Conservation (phyloP, 30 jellyfish, hydroid and myxozoan genomes). For the Catostylus mosaicus region DNA sequence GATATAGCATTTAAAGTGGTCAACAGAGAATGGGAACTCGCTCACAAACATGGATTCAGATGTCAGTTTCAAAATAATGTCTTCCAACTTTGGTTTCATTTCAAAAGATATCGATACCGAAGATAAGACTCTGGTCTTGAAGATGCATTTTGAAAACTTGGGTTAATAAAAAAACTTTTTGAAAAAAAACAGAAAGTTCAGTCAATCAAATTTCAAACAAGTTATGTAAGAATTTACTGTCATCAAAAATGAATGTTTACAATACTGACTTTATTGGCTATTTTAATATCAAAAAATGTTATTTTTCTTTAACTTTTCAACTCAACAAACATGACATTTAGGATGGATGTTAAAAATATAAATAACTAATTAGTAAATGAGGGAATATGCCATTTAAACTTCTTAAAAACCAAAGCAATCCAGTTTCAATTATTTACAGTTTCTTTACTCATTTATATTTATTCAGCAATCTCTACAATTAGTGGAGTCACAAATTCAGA, state of each 20-base stretch:
- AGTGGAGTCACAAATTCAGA: constrained; percentile 97
- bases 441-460: not conserved
- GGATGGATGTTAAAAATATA: not conserved
- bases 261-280: not conserved
- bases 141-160: not conserved
- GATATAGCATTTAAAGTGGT: constrained; percentile 98
- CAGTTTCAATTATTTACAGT: constrained; percentile 25
- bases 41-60: constrained; percentile 96
- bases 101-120: constrained; percentile 97
- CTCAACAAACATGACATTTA: not conserved
- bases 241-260: constrained; percentile 6
- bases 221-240: not conserved
- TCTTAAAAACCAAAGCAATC: not conserved
- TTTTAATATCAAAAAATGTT: not conserved
- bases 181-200: not conserved
- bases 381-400: not conserved
- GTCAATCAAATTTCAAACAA: not conserved
- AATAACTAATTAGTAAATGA: not conserved
- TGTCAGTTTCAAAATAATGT: constrained; percentile 98
- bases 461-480: constrained; percentile 90
- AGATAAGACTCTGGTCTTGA: constrained; percentile 37
- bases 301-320: not conserved
- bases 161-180: not conserved
- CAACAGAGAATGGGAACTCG: constrained; percentile 98
- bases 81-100: constrained; percentile 98